Evolutionary conservation across 2,888 invertebrate genomes (phyloP), one percentile per base, ranked within the genome.

Genomic region (Aleiodes alternator): DNA sequence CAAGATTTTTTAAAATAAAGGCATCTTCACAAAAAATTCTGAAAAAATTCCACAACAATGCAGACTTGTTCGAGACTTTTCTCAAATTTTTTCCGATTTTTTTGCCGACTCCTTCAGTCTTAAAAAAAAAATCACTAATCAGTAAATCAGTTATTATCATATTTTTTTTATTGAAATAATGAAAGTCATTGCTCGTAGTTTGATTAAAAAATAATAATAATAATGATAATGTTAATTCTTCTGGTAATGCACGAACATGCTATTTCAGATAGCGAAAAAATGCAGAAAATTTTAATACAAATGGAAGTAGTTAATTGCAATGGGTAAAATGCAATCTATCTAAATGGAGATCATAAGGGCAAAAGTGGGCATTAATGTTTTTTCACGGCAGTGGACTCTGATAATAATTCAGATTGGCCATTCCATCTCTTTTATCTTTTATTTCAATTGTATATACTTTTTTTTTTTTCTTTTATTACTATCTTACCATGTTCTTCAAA

Each of bases 161-260:
- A 23, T 59, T 59, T 59, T 38, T 43, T 64, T 64, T 43, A 34
- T 69, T 53, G 23, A 43, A 56, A 56, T 56, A 56, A 34, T 34
- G 56, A 34, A 38, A 56, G 56, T 38, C 29, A 51, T 31, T 29
- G 8, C 11, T 43, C 7, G 16, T 7, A 11, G 64, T 43, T 64
- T 43, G n/a, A 43, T 23, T 43, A 55, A 16, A 56, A 56, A 23
- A 23, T 23, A 23, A n/a, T 8, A 29, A 14, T 9, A 14, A 34
- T 56, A 38, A 43, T 43, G 43, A 64, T 64, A 16, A 64, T 48
- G 34, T 70, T 29, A 29, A 71, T 59, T 23, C 57, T 14, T 70
- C 82, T 83, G 82, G 78, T 83, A 81, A 84, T 83, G 80, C 84
- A 83, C 83, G 78, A 76, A 78, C 72, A 75, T 43, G 75, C 73